A percentile compares a stretch with the other conserved stretches of the same genome.
phyloP scores from a whole-genome alignment of 2,888 invertebrate species.

The Poecilus cupreus region DNA sequence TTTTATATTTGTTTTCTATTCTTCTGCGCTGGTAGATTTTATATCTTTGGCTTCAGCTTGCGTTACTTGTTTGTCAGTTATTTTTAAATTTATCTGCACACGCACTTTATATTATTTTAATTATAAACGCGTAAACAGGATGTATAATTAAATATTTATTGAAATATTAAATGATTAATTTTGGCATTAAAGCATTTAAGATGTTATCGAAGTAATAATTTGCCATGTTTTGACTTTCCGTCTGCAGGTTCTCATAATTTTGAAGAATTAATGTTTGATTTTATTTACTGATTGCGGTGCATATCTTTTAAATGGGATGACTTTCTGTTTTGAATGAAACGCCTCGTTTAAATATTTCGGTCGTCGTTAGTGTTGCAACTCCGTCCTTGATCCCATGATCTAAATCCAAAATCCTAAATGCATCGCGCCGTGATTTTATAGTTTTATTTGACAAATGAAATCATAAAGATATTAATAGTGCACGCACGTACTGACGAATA shows the following conservation, averaged over 20 bases:
- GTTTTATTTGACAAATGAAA: neutral
- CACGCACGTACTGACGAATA: neutral
- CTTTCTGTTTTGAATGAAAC: conserved; percentile 11
- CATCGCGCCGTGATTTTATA: conserved; percentile 23
- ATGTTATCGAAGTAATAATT: conserved; percentile 24
- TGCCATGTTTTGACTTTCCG: conserved; percentile 10
- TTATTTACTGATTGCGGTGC: neutral
- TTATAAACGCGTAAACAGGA: conserved; percentile 18
- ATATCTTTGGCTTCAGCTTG: neutral
- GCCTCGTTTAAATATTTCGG: conserved; percentile 18
- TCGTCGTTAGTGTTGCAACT: conserved; percentile 32
- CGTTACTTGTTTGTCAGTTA: neutral
- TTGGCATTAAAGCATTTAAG: neutral
- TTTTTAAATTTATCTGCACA: conserved; percentile 10
- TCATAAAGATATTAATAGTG: conserved; percentile 2
- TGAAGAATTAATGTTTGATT: neutral
- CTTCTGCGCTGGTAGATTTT: neutral
- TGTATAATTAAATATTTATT: neutral
- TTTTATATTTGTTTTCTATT: conserved; percentile 7
- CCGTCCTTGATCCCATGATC: conserved; percentile 47
- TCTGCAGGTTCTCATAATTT: neutral
- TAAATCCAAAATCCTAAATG: conserved; percentile 44
- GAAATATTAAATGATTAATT: neutral
- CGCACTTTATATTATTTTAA: neutral
- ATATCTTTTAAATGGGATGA: neutral